Evolutionary conservation across 2,797 vertebrate genomes (phyloP).

Genomic region (Catamblyrhynchus diadema): DNA sequence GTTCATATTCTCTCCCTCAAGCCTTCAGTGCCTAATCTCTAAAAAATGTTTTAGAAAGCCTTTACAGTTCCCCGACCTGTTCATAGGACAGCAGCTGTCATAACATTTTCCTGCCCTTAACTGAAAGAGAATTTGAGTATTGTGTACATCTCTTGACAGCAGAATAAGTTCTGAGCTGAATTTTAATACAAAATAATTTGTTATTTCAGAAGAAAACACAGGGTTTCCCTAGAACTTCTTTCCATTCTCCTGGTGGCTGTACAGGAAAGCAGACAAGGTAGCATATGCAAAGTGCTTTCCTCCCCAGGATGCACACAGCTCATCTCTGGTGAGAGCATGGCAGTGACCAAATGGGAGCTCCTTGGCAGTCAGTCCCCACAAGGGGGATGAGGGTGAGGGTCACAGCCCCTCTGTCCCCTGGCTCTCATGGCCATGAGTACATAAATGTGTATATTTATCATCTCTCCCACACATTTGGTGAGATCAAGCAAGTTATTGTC

Average conservation of each 20-base stretch:
- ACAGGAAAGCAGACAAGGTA: background rate
- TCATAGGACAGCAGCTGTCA: constrained; percentile 63
- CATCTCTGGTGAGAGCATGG: background rate
- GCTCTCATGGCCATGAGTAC: background rate
- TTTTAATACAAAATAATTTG: background rate
- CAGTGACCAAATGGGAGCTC: background rate
- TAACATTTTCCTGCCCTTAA: constrained; percentile 55
- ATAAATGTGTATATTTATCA: fast-evolving
- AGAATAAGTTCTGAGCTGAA: background rate
- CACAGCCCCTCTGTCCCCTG: too few species aligned
- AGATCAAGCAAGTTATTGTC: background rate
- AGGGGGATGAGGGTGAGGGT: fast-evolving
- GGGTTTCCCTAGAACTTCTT: background rate
- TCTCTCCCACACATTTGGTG: background rate
- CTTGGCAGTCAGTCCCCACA: background rate
- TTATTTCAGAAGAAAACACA: background rate
- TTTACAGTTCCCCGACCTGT: background rate
- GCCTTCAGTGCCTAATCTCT: constrained; percentile 39
- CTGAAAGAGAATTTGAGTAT: constrained; percentile 18
- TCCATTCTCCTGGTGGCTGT: background rate
- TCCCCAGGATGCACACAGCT: background rate
- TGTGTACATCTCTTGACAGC: background rate
- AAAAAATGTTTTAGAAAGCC: constrained; percentile 51
- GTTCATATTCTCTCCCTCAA: constrained; percentile 47
- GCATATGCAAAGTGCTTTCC: background rate